These are phyloP conservation scores for Gonioctena quinquepunctata DNA, from an alignment of 1,140 invertebrate species.

Conservation along the genomic window DNA sequence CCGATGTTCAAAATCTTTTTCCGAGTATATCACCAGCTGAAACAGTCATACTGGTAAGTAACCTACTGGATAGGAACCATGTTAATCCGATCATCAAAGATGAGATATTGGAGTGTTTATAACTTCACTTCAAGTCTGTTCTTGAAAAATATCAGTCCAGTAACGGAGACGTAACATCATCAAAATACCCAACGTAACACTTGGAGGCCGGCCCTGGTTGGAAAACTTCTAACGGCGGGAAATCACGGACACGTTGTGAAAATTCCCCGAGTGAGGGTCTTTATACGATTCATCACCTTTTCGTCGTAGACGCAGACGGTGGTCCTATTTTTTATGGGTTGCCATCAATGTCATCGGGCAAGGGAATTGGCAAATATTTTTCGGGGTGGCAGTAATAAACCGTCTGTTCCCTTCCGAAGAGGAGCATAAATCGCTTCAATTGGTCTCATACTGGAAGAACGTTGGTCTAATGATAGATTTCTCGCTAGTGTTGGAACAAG, in stretches of 20 bases:
- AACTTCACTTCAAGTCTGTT: no score
- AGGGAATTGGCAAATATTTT: background rate
- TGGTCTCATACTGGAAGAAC: background rate
- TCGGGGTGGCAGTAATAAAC: background rate
- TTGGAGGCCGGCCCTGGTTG: no score
- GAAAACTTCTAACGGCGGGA: conserved; percentile 14
- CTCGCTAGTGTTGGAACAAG: background rate
- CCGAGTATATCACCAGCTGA: no score
- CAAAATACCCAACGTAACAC: no score
- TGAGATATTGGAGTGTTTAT: no score
- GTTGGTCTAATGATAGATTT: background rate
- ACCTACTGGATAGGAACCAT: no score
- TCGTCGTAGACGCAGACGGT: conserved; percentile 5
- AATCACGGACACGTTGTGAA: conserved; percentile 21
- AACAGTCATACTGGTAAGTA: no score
- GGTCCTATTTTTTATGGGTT: conserved; percentile 6
- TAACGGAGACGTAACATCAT: no score
- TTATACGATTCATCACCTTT: conserved; percentile 16
- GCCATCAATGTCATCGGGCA: background rate
- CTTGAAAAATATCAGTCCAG: no score
- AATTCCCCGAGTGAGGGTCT: conserved; percentile 14
- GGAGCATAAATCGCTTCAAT: background rate
- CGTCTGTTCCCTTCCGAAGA: background rate
- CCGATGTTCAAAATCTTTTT: no score
- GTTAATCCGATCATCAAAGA: no score